A percentile compares a stretch with the other conserved stretches of the same genome.
Evolutionary conservation across 2,888 invertebrate genomes (phyloP).

Genomic region (Acleris emargana): DNA sequence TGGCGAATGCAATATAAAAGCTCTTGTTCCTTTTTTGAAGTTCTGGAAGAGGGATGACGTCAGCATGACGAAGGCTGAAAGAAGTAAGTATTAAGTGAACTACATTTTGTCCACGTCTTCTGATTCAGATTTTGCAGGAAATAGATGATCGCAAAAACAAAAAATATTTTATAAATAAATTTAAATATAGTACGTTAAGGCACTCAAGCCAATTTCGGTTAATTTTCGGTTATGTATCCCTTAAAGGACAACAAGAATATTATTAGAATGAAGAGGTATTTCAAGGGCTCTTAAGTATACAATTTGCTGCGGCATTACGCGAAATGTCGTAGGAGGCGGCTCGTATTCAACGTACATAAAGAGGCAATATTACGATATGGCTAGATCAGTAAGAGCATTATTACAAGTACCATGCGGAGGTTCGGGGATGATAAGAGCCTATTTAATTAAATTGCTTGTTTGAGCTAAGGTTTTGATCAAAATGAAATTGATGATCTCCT

Average conservation of each 20-base stretch:
- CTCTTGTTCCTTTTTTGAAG: constrained; percentile 85
- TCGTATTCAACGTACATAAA: constrained; percentile 1
- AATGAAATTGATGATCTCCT: no score
- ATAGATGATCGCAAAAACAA: neutral
- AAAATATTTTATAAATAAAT: neutral
- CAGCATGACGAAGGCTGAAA: constrained; percentile 90
- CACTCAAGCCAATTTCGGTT: neutral
- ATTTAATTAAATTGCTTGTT: no score
- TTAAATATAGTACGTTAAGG: neutral
- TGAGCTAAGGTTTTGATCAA: no score
- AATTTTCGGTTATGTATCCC: constrained; percentile 1
- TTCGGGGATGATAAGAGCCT: neutral
- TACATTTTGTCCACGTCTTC: no score
- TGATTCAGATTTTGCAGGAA: no score
- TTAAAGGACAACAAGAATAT: constrained; percentile 5
- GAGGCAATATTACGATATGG: neutral
- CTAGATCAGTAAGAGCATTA: constrained; percentile 3
- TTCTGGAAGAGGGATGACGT: constrained; percentile 88
- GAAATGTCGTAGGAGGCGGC: neutral
- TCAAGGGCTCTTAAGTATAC: constrained; percentile 1
- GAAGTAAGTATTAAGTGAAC: constrained; percentile 83
- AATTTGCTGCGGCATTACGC: constrained; percentile 7
- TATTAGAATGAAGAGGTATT: neutral
- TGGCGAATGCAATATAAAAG: constrained; percentile 78
- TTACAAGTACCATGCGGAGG: neutral